Percentiles rank a stretch among this genome's conserved stretches.
These are phyloP conservation scores for Eustalomyia histrio DNA, from an alignment of 2,888 invertebrate genomes.

Conservation along the genomic window DNA sequence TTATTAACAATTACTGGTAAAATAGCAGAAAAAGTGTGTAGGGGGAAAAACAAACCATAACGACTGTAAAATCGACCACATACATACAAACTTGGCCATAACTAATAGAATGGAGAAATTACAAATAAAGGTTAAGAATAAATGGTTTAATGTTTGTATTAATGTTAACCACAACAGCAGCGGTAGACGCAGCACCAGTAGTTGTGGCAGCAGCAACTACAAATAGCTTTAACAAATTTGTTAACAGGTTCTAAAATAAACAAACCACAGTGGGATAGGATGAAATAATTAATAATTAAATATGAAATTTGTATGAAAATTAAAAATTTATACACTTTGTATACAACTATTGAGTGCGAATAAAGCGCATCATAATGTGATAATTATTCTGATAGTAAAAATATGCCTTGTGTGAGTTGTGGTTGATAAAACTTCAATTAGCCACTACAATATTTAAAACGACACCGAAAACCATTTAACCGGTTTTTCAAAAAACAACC, in stretches of 20 bases:
- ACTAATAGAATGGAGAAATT: not conserved
- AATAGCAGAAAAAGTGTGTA: not conserved
- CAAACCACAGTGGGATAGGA: not conserved
- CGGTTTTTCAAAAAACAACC: too few relatives aligned
- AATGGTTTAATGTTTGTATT: not conserved
- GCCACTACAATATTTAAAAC: too few relatives aligned
- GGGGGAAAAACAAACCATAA: not conserved
- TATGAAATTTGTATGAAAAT: too few relatives aligned
- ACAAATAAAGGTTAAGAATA: not conserved
- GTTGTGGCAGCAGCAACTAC: not conserved
- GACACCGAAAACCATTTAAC: too few relatives aligned
- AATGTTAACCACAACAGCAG: slow-evolving; percentile 8
- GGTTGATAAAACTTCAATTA: too few relatives aligned
- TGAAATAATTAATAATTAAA: not conserved
- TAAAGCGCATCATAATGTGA: too few relatives aligned
- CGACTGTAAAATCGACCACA: not conserved
- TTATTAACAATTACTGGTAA: not conserved
- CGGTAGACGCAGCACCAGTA: not conserved
- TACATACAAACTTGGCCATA: not conserved
- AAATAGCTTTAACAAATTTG: slow-evolving; percentile 14
- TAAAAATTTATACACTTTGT: too few relatives aligned
- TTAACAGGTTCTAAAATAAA: not conserved
- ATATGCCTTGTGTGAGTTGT: too few relatives aligned
- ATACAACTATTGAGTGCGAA: too few relatives aligned
- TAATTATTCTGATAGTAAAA: too few relatives aligned